phyloP scores from a whole-genome alignment of 2,113 vertebrate genomes.

The Coptodon rendalli region DNA sequence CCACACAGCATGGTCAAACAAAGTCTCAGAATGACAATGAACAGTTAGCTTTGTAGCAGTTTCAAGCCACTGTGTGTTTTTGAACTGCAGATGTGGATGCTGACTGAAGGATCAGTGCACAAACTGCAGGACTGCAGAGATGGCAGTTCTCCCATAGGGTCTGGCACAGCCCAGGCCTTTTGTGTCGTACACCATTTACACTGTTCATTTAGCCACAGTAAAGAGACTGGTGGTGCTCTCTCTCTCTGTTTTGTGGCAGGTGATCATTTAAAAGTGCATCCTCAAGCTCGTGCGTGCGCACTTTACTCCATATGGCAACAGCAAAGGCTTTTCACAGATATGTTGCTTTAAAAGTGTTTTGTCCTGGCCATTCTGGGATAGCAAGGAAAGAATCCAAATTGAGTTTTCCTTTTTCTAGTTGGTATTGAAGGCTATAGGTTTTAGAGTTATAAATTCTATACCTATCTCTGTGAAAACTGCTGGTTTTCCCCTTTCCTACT shows the following conservation, averaged over 20 bases:
- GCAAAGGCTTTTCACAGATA: neutral
- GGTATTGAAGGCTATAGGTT: neutral
- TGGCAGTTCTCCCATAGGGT: slow-evolving; percentile 53
- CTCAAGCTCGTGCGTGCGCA: slow-evolving; percentile 4
- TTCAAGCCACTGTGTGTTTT: slow-evolving; percentile 47
- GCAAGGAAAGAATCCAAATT: slow-evolving; percentile 12
- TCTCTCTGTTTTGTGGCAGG: neutral
- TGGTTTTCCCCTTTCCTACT: slow-evolving; percentile 38
- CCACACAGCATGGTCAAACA: slow-evolving; percentile 28
- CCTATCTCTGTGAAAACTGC: slow-evolving; percentile 8
- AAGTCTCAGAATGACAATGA: slow-evolving; percentile 50
- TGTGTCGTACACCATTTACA: slow-evolving; percentile 33
- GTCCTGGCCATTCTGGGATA: neutral
- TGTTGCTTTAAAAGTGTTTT: neutral
- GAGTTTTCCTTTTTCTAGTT: slow-evolving; percentile 13
- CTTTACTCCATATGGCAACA: slow-evolving; percentile 1
- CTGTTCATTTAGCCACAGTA: slow-evolving; percentile 35
- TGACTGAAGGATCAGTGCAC: slow-evolving; percentile 55
- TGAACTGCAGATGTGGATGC: slow-evolving; percentile 54
- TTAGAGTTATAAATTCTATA: slow-evolving; percentile 39
- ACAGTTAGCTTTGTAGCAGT: slow-evolving; percentile 47
- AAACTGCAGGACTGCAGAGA: slow-evolving; percentile 57
- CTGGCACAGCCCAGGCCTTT: slow-evolving; percentile 39
- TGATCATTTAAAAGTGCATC: slow-evolving; percentile 39
- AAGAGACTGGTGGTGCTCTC: slow-evolving; percentile 16